Evolutionary conservation across 1,140 invertebrate genomes (phyloP).

Genomic region (Bombus superbus): DNA sequence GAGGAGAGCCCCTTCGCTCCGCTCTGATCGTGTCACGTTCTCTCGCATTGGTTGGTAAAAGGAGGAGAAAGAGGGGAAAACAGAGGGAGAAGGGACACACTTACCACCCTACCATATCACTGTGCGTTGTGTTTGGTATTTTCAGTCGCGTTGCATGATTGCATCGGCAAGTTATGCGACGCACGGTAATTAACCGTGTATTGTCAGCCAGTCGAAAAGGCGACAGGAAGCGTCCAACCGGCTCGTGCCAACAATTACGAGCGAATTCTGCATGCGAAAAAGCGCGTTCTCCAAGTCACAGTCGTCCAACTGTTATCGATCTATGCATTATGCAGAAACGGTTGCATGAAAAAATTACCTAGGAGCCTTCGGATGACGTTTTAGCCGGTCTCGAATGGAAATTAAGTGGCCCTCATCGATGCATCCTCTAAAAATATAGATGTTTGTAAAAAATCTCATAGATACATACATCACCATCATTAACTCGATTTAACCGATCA

Average conservation of each 20-base stretch:
- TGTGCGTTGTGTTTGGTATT: background rate
- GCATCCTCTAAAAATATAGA: background rate
- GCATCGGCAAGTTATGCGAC: conserved; percentile 14
- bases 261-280: conserved; percentile 4
- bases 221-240: background rate
- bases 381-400: no score
- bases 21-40: background rate
- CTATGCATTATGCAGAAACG: conserved; percentile 2
- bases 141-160: conserved; percentile 5
- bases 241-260: background rate
- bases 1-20: background rate
- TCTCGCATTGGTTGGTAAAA: background rate
- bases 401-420: background rate
- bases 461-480: background rate
- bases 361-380: background rate
- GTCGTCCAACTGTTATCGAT: background rate
- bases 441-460: background rate
- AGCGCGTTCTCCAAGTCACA: background rate
- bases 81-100: background rate
- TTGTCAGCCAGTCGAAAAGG: conserved; percentile 7
- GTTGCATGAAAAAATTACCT: background rate
- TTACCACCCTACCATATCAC: no score
- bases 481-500: background rate
- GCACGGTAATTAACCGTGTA: conserved; percentile 15
- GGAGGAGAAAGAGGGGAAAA: background rate